A percentile compares a stretch with the other conserved stretches of the same genome.
These are phyloP conservation scores for Cylindroiulus punctatus DNA, from an alignment of 2,888 invertebrate species.

Conservation along the genomic window DNA sequence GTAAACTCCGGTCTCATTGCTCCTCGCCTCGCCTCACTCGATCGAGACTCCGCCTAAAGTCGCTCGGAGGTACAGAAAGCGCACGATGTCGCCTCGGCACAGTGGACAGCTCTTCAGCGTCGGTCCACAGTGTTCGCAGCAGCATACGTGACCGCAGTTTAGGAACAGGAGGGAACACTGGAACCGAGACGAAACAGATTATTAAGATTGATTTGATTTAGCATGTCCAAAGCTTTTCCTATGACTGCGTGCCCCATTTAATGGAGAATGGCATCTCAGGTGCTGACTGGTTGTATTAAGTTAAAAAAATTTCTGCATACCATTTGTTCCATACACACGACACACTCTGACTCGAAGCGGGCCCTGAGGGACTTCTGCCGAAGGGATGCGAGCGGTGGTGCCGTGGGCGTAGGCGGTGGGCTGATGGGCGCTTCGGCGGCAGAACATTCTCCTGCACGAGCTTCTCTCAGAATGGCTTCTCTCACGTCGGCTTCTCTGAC, in stretches of 20 bases:
- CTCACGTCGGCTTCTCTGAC: background rate
- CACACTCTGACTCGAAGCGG: slow-evolving; percentile 75
- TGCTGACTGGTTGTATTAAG: too few relatives aligned
- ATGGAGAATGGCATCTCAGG: too few relatives aligned
- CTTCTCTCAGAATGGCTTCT: slow-evolving; percentile 46
- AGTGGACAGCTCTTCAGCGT: slow-evolving; percentile 78
- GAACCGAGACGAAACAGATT: background rate
- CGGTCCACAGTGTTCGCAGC: slow-evolving; percentile 77
- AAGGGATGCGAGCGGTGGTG: slow-evolving; percentile 55
- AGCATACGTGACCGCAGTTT: slow-evolving; percentile 88
- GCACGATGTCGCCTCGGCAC: slow-evolving; percentile 76
- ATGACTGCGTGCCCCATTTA: too few relatives aligned
- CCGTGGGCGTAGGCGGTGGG: slow-evolving; percentile 57
- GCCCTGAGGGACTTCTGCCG: slow-evolving; percentile 51
- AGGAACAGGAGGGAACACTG: slow-evolving; percentile 83
- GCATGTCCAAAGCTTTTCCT: too few relatives aligned
- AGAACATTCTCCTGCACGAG: slow-evolving; percentile 6
- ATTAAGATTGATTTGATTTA: slow-evolving; percentile 21
- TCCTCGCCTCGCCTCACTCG: background rate
- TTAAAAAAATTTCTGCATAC: slow-evolving; percentile 67
- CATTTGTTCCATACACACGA: slow-evolving; percentile 81
- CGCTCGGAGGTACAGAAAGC: background rate
- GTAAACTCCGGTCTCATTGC: background rate
- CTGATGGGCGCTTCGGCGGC: slow-evolving; percentile 3
- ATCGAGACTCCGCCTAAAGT: background rate